Conservation (phyloP, 1,140 invertebrate species). For the Ceratosolen solmsi region DNA sequence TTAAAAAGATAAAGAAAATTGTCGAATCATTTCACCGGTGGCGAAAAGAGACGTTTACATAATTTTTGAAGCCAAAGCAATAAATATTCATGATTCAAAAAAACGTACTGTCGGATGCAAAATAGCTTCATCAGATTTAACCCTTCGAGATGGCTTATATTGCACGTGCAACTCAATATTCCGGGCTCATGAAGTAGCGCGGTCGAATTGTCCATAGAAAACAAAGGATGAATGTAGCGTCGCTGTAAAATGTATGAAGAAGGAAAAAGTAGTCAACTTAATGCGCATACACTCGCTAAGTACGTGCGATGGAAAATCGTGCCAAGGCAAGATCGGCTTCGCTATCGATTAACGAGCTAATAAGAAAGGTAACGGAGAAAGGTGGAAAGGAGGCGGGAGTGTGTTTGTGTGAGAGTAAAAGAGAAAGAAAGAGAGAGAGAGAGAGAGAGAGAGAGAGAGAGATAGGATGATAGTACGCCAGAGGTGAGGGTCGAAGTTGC, state of each 20-base stretch:
- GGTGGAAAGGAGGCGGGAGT: neutral
- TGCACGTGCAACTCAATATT: neutral
- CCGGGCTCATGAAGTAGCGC: neutral
- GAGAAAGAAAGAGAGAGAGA: neutral
- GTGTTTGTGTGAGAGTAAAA: neutral
- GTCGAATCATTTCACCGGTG: neutral
- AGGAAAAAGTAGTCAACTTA: conserved; percentile 1
- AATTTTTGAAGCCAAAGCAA: neutral
- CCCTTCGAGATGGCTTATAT: neutral
- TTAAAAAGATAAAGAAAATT: neutral
- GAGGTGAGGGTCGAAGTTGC: conserved; percentile 18
- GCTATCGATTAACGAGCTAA: conserved; percentile 49
- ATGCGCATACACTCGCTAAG: neutral
- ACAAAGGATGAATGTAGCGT: neutral
- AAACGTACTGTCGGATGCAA: neutral
- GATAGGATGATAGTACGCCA: neutral
- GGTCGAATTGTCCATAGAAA: neutral
- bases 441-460: conserved; percentile 7
- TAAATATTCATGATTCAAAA: neutral
- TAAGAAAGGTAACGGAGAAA: conserved; percentile 32
- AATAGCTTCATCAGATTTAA: neutral
- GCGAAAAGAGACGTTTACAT: neutral
- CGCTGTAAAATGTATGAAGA: neutral
- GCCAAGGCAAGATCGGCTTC: conserved; percentile 26
- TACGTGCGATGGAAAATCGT: conserved; percentile 31